These are phyloP conservation scores for Athrips mouffetella DNA, from an alignment of 2,888 invertebrate species.

Conservation along the genomic window DNA sequence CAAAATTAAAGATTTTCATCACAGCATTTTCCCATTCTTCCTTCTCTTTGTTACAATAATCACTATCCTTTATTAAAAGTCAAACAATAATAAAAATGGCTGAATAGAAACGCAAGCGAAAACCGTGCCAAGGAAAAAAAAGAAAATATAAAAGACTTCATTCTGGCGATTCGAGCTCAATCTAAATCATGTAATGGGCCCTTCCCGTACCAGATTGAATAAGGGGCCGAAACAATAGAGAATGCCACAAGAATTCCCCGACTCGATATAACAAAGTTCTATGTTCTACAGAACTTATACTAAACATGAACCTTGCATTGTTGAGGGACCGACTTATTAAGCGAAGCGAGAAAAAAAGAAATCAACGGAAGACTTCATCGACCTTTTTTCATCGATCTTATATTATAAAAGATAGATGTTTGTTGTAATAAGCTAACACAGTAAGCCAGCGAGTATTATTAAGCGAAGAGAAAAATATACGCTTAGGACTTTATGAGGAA, in stretches of 20 bases:
- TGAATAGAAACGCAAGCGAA: constrained; percentile 1
- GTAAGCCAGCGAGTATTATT: too few species aligned
- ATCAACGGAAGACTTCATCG: too few species aligned
- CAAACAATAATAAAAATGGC: constrained; percentile 21
- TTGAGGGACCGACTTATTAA: too few species aligned
- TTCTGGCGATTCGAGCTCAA: constrained; percentile 27
- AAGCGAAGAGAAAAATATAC: too few species aligned
- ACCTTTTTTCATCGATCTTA: too few species aligned
- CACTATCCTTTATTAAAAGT: constrained; percentile 17
- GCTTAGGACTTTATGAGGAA: too few species aligned
- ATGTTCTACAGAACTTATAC: too few species aligned
- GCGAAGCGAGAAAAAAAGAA: too few species aligned
- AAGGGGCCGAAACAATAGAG: constrained; percentile 29
- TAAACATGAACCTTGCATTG: too few species aligned
- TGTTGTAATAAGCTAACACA: too few species aligned
- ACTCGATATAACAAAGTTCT: too few species aligned
- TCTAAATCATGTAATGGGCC: constrained; percentile 34
- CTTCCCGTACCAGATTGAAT: constrained; percentile 24
- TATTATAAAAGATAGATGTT: too few species aligned
- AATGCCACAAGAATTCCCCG: constrained; percentile 22
- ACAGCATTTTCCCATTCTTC: not conserved
- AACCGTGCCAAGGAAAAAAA: constrained; percentile 4
- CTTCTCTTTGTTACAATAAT: constrained; percentile 4
- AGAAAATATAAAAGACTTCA: constrained; percentile 22
- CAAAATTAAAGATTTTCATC: not conserved